Evolutionary conservation across 2,113 vertebrate genomes (phyloP), one percentile per base, ranked within the genome.

Genomic region (Podarcis muralis): DNA sequence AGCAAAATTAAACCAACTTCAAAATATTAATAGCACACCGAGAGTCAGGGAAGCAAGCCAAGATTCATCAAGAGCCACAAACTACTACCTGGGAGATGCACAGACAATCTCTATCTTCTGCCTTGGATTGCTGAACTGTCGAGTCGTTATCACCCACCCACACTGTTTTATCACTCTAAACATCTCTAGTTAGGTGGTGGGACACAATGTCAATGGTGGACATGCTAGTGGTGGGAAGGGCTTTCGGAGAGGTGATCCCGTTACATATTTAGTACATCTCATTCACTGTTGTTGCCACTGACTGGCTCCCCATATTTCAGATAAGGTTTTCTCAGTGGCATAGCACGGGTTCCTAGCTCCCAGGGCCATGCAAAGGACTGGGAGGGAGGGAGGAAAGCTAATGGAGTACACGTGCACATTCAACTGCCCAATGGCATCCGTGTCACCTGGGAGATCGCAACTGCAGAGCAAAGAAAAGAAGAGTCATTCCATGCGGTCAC

Each of bases 1-100:
- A 90, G 25, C n/a, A 94, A 95, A 95, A 93, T 95, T 89, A 93
- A 95, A 90, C 53, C 77, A 68, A 27, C 23, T 94, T 93, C 72
- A 91, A 93, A 93, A 85, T 84, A 88, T 43, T 69, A 83, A 86
- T 79, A 91, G 13, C n/a, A 16, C 13, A 48, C 22, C 87, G 40
- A 4, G 88, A 62, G 87, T 9, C 2, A 6, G 82, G 81, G 48
- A 81, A 53, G 40, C n/a, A 2, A 1, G 57, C 25, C 59, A 88
- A 93, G 81, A 81, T 66, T 12, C 37, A 43, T 9, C 20, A 80
- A 86, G 85, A 92, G 65, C 23, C 71, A 32, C 8, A 79, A 69
- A 71, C 6, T 68, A 79, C 78, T 87, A 71, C 69, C 20, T 40
- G 81, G 22, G 32, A 94, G 3, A 27, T 48, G 22, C 71, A 35